Conservation (phyloP, 2,113 vertebrate genomes). For the Tachysurus fulvidraco region DNA sequence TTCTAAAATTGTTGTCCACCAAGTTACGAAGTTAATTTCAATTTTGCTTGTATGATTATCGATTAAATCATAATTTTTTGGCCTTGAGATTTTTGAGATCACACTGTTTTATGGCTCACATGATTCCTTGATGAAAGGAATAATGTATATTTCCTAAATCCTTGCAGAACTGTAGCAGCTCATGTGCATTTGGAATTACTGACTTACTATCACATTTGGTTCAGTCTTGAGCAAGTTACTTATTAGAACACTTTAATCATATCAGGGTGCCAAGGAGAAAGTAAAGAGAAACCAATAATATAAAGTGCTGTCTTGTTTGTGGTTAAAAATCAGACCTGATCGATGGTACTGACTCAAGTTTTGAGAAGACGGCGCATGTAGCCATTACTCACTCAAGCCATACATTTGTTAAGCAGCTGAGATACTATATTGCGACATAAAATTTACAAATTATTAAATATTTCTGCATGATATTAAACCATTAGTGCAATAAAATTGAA, state of each 20-base stretch:
- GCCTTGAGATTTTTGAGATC: too few relatives aligned
- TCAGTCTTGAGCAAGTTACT: background rate
- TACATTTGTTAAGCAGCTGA: too few relatives aligned
- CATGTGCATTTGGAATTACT: background rate
- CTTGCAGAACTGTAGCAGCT: background rate
- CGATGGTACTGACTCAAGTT: background rate
- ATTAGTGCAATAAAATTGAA: background rate
- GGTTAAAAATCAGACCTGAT: background rate
- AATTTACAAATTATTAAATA: too few relatives aligned
- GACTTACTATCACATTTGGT: background rate
- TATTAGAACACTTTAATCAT: background rate
- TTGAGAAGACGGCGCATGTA: background rate
- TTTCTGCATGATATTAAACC: background rate
- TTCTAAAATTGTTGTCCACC: background rate
- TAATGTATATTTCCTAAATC: background rate
- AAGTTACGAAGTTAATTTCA: background rate
- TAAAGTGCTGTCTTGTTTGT: background rate
- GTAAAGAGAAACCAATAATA: background rate
- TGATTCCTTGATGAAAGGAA: background rate
- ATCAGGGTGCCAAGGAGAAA: too few relatives aligned
- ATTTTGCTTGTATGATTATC: background rate
- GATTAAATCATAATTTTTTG: background rate
- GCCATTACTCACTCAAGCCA: background rate
- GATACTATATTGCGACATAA: too few relatives aligned
- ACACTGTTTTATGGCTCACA: background rate